Evolutionary conservation across 2,888 invertebrate genomes (phyloP), one percentile per base, ranked within the genome.

Genomic region (Xanthorhoe spadicearia): DNA sequence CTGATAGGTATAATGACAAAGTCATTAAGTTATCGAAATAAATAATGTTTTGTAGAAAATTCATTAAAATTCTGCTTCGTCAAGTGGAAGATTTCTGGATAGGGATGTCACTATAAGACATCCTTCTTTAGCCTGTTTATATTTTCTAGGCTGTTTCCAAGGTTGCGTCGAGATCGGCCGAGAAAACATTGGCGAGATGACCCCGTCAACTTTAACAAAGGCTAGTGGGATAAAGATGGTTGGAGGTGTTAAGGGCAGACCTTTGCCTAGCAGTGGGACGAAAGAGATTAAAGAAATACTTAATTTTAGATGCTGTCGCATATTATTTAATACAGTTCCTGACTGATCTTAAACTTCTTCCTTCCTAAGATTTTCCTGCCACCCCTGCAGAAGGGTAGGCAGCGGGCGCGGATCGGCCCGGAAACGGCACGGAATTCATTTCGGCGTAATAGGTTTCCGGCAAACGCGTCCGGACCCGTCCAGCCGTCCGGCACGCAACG

Each of bases 391-490:
- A 84, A 88, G 83, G 83, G 85, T 88, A 86, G 77, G 87, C 83
- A 85, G 88, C 81, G 80, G 83, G 84, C 77, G 85, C 82, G 89
- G 90, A 88, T 89, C 88, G 87, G 87, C 87, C 91, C 91, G 92
- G 92, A 92, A 90, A 90, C 90, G 87, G 84, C 85, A 83, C 85
- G 83, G 88, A 91, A 92, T 92, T 92, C 91, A 92, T 93, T 93
- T 91, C 90, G 90, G 90, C 92, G 92, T 92, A 92, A 92, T 93
- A 92, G 88, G 91, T 90, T 91, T 92, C 92, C 92, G 88, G 92
- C 84, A 83, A 84, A 79, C 79, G 82, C 86, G 86, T 89, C 89
- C 90, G 90, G 88, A 77, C 80, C 81, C 84, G 86, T 88, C 87
- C 87, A 87, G 80, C 78, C 82, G 85, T 82, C 84, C 87, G 85